phyloP scores from a whole-genome alignment of 2,888 invertebrate genomes.

The Drosophila neonasuta region DNA sequence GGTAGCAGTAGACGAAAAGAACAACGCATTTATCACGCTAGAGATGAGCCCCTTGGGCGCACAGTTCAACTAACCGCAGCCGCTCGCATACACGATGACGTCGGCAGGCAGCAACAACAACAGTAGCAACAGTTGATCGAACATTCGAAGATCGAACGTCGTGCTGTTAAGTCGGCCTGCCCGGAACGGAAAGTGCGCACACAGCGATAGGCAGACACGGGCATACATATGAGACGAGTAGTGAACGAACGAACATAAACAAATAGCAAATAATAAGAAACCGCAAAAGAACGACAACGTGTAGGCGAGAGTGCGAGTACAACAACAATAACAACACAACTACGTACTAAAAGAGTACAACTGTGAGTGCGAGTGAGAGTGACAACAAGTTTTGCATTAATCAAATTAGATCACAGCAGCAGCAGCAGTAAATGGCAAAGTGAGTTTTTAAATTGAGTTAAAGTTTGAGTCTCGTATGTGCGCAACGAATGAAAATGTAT shows the following conservation, averaged over 20 bases:
- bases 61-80: conserved; percentile 38
- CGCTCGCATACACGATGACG: conserved; percentile 54
- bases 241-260: conserved; percentile 54
- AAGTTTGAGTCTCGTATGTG: conserved; percentile 34
- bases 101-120: conserved; percentile 58
- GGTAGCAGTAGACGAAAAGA: neutral
- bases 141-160: conserved; percentile 71
- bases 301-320: conserved; percentile 41
- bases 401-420: conserved; percentile 69
- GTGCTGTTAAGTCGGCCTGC: conserved; percentile 69
- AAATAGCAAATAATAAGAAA: conserved; percentile 55
- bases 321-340: conserved; percentile 5
- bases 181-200: conserved; percentile 45
- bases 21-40: neutral
- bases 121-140: conserved; percentile 63
- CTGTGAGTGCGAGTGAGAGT: conserved; percentile 45
- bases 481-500: conserved; percentile 45
- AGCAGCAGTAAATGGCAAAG: conserved; percentile 43
- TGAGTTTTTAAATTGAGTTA: conserved; percentile 48
- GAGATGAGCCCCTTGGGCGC: conserved; percentile 31
- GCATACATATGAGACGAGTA: conserved; percentile 15
- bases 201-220: conserved; percentile 39
- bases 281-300: conserved; percentile 43
- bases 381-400: conserved; percentile 70
- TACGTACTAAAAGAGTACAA: conserved; percentile 10